Evolutionary conservation across 2,113 vertebrate species (phyloP), one percentile per base, ranked within the genome.

Genomic region (Thalassarche chlororhynchos): DNA sequence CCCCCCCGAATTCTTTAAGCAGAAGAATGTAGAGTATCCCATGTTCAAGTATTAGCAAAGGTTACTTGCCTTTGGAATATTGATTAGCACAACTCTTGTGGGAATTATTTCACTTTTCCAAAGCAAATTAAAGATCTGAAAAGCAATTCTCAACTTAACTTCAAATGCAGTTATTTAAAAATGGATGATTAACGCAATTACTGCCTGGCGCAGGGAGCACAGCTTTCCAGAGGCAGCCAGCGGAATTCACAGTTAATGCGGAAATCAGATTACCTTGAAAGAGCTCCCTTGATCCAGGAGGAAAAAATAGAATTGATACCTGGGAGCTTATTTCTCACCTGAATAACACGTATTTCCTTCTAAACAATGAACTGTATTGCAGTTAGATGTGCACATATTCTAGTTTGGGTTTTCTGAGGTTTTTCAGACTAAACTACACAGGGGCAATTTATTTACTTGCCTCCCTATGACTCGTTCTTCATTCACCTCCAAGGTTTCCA

Each of bases 81-180:
- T 91, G 91, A 91, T 90, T 74, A 89, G 91, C 57, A 79, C 57
- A 32, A 20, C 58, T 64, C 94, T 84, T 71, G 75, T 92, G 92
- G 89, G 93, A 96, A 94, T 97, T 71, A 86, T 97, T 98, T 97
- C 90, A 69, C 80, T 94, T 98, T 97, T 97, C 91, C 93, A 97
- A 95, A 95, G 93, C 92, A 97, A 97, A 95, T 97, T 96, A 96
- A 95, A 97, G 95, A 97, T 97, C 95, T 96, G 93, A 97, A 97
- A 94, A 96, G 95, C 95, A 96, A 96, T 96, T 96, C 97, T 94
- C 95, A 95, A 97, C 93, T 96, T 96, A 97, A 96, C 93, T 96
- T 97, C 96, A 97, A 98, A 97, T 88, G 90, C 64, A 74, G 94
- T 97, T 97, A 96, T 97, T 97, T 96, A 97, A 97, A 97, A 96